Evolutionary conservation across 2,113 vertebrate species (phyloP).

Genomic region (Dasyurus viverrinus): DNA sequence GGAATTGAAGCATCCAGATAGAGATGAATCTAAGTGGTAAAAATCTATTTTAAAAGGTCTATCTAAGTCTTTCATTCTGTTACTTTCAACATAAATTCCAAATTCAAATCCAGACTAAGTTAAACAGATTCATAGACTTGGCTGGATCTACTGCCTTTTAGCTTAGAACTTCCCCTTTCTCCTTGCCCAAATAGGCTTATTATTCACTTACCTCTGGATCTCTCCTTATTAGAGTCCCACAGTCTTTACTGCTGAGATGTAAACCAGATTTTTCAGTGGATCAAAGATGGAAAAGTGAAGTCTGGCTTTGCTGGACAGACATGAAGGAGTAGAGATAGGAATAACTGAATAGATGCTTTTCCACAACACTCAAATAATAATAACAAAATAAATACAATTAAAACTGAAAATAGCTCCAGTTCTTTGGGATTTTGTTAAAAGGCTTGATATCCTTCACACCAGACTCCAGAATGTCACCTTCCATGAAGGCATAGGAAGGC

Average conservation of each 20-base stretch:
- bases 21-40: not conserved
- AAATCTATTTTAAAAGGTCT: not conserved
- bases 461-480: not conserved
- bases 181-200: not conserved
- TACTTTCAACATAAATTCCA: not conserved
- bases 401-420: not conserved
- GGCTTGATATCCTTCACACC: not conserved
- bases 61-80: not conserved
- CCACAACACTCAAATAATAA: not conserved
- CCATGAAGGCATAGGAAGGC: not conserved
- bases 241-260: not conserved
- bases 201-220: not conserved
- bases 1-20: not conserved
- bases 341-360: not conserved
- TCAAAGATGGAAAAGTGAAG: not conserved
- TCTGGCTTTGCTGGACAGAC: not conserved
- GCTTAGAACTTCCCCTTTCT: not conserved
- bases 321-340: not conserved
- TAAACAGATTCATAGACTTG: not conserved
- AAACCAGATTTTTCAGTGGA: not conserved
- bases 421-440: not conserved
- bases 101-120: not conserved
- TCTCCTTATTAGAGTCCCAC: not conserved
- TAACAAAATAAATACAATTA: not conserved
- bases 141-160: not conserved